phyloP scores from a whole-genome alignment of 2,113 vertebrate genomes.

The Corythaeola cristata region DNA sequence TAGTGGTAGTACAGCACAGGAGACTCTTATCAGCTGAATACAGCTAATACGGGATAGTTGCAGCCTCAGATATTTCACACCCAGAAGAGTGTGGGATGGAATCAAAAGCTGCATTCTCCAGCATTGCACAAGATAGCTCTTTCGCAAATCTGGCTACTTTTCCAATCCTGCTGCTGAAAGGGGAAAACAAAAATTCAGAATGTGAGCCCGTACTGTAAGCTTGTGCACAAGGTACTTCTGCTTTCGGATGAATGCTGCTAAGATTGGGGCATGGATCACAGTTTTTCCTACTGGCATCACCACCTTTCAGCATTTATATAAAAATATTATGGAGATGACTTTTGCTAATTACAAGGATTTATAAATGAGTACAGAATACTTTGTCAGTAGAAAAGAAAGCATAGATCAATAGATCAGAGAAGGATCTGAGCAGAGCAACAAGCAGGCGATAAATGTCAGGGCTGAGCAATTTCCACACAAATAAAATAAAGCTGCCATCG shows the following conservation, averaged over 20 bases:
- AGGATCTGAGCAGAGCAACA: slow-evolving; percentile 26
- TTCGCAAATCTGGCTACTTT: not conserved
- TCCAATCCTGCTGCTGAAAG: not conserved
- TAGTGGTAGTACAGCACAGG: not conserved
- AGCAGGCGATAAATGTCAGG: slow-evolving; percentile 37
- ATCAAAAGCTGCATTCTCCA: not conserved
- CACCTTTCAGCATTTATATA: not conserved
- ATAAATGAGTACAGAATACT: not conserved
- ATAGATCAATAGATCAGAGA: slow-evolving; percentile 17
- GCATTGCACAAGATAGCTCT: not conserved
- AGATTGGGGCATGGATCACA: not conserved
- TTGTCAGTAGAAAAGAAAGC: slow-evolving; percentile 46
- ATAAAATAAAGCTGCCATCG: not conserved
- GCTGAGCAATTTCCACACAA: slow-evolving; percentile 6
- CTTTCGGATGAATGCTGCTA: not conserved
- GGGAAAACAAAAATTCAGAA: not conserved
- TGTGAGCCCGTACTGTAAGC: not conserved
- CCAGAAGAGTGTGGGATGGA: not conserved
- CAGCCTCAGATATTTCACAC: not conserved
- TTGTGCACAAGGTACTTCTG: not conserved
- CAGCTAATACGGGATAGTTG: not conserved
- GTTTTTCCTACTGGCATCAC: not conserved
- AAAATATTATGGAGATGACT: not conserved
- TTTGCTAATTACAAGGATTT: slow-evolving; percentile 22
- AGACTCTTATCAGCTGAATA: not conserved